Base-by-base conservation (phyloP, 2,888 invertebrate genomes). In the Dicranocentrus wangi region DNA sequence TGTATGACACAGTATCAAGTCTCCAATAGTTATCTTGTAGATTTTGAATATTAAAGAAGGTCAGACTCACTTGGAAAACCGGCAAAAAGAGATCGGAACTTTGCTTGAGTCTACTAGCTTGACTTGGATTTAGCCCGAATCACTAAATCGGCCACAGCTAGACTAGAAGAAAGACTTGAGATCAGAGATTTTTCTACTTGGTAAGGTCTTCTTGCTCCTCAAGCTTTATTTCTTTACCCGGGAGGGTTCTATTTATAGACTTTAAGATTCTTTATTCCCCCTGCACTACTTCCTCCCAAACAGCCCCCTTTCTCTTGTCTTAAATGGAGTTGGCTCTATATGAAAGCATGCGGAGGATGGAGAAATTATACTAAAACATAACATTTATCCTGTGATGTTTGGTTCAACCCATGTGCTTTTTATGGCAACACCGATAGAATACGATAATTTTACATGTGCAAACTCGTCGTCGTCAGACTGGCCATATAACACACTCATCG, bases 61-160 rank as follows among this genome's bases (percentile, higher is more conserved):
- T 65, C 63, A 70, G 65, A 78, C 78, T 78, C 78, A 78, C 78
- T 78, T 78, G 78, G 77, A 77, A 78, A 78, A 78, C 78, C 78
- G 78, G 78, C 78, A 78, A 78, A 78, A 78, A 78, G 78, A 78
- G 78, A 78, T 78, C 78, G 78, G 78, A 78, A 78, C 78, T 78
- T 69, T 70, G 43, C 58, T 43, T 78, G 78, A 70, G 78, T 78
- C 70, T 70, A 70, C 78, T 70, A 78, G 77, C 77, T 77, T 77
- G 77, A 77, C 77, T 77, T 69, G 75, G 68, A 77, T 69, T 77
- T 77, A 77, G 77, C 77, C 75, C 55, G 43, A 77, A 21, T 77
- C 77, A 60, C 77, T 77, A 77, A 77, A 77, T 77, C 78, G 78
- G 53, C 78, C 70, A 65, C 77, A 65, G 70, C 78, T 65, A 78